Base-by-base conservation (phyloP, 1,140 invertebrate genomes). In the Homalodisca vitripennis region DNA sequence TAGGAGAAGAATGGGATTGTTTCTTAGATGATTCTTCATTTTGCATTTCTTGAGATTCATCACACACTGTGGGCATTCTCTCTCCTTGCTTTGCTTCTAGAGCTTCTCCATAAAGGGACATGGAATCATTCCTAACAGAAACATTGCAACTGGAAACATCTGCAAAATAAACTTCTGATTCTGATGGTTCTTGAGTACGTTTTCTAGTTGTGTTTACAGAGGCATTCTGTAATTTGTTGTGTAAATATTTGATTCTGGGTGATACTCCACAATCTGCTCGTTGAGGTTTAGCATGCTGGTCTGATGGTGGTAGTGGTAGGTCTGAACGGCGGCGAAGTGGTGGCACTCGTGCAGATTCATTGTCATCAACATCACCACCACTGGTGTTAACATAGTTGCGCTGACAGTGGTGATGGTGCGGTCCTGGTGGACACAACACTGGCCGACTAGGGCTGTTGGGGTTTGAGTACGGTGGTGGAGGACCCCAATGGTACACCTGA, bases 101-200 rank as follows among this genome's bases (percentile, higher is more conserved):
- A 20, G 76, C 74, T 67, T 77, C 76, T 65, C 76, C 75, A 51
- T 77, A 74, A 3, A 73, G 46, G 24, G 66, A 71, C 24, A 72
- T 70, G 1, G 74, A 75, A 73, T 86, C 85, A 72, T 86, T 86
- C 73, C 87, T 84, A 1, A 89, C 82, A 66, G 88, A 89, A 68
- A 89, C 86, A 75, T 89, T 89, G 75, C 91, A 92, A 62, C 90
- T 93, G n/a, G 90, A 92, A 0, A 92, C 91, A 75, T 93, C 91
- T 0, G 91, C 91, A 77, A 93, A 93, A 76, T 94, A 93, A 0
- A 94, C 83, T 79, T 94, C 92, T 1, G 90, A 92, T 66, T 85
- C 84, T 0, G 82, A 82, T 68, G 81, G 80, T 70, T 83, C 82
- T 0, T 76, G 71, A 10, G 74, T 73, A 1, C 76, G 67, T 64